phyloP scores from a whole-genome alignment of 2,888 invertebrate genomes.

The Antheraea yamamai region DNA sequence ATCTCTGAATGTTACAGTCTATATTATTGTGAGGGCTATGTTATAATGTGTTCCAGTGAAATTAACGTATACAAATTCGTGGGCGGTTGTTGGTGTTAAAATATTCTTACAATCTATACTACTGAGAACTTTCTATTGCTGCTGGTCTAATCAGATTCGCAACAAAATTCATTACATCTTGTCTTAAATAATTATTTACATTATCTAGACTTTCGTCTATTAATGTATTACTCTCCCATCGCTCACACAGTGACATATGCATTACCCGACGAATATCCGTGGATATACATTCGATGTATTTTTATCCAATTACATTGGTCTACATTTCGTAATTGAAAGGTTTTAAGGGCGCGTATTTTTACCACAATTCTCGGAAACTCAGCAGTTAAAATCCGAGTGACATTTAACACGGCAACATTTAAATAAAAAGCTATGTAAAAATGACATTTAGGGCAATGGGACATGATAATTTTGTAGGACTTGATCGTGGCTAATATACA shows the following conservation, averaged over 20 bases:
- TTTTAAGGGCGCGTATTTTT: slow-evolving; percentile 14
- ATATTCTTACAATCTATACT: too few species aligned
- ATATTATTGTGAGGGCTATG: too few species aligned
- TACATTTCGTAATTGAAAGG: slow-evolving; percentile 34
- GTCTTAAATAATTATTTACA: background rate
- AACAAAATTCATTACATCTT: too few species aligned
- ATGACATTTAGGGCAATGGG: background rate
- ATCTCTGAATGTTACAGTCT: too few species aligned
- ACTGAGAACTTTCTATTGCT: too few species aligned
- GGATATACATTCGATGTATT: slow-evolving; percentile 26
- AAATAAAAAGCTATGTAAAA: background rate
- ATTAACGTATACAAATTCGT: too few species aligned
- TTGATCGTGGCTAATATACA: too few species aligned
- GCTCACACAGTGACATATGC: slow-evolving; percentile 8
- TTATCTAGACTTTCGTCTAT: background rate
- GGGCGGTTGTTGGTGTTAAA: too few species aligned
- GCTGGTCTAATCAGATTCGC: too few species aligned
- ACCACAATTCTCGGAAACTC: background rate
- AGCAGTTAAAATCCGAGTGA: background rate
- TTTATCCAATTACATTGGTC: slow-evolving; percentile 36
- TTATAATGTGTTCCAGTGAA: too few species aligned
- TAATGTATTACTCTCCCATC: background rate
- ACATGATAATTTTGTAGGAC: background rate
- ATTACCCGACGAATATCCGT: slow-evolving; percentile 3
- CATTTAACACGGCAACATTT: background rate